Conservation (phyloP, 2,888 invertebrate genomes). For the Nasonovia ribisnigri region DNA sequence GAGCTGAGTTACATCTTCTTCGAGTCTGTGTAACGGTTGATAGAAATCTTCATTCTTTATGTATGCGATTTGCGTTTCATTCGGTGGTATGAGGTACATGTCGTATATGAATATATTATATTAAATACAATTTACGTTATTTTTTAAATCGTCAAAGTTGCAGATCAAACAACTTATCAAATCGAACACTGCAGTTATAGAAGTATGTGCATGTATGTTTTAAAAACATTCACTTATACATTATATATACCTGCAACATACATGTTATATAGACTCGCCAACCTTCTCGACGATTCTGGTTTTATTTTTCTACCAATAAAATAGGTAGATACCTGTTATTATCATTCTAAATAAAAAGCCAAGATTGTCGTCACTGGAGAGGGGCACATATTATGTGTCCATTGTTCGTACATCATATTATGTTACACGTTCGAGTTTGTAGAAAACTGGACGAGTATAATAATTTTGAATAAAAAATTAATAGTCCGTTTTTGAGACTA, state of each 20-base stretch:
- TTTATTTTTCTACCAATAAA: neutral
- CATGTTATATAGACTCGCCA: neutral
- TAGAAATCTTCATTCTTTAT: conserved; percentile 44
- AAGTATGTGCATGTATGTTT: neutral
- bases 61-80: conserved; percentile 36
- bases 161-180: neutral
- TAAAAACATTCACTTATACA: neutral
- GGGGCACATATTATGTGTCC: neutral
- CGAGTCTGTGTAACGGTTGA: neutral
- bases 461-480: too few species aligned
- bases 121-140: neutral
- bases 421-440: neutral
- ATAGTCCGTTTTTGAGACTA: too few species aligned
- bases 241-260: neutral
- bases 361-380: neutral
- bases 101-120: neutral
- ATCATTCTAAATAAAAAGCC: neutral
- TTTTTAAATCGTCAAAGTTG: neutral
- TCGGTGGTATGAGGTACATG: conserved; percentile 13
- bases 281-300: neutral
- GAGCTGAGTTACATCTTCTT: conserved; percentile 56
- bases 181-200: neutral
- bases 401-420: neutral
- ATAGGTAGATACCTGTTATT: neutral
- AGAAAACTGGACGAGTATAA: too few species aligned